Evolutionary conservation across 2,888 invertebrate genomes (phyloP), one percentile per base, ranked within the genome.

Genomic region (Lasiommata megera): DNA sequence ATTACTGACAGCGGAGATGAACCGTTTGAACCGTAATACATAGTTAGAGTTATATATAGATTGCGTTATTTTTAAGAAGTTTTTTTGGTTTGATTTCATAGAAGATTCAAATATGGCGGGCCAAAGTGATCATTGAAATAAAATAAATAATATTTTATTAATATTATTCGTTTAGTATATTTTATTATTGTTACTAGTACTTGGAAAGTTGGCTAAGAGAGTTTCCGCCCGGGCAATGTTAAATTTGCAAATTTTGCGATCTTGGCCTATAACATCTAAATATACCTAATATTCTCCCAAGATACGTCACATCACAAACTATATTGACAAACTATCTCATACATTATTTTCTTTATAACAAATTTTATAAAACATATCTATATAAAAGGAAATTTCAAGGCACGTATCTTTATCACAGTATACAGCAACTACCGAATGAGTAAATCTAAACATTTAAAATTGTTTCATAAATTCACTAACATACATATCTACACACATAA

Each of bases 401-500:
- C 88, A 88, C 88, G 69, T 76, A 68, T 76, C 70, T 74, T 78
- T 88, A 88, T 88, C 88, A 88, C 88, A 88, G 88, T 79, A 81
- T 71, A 79, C 67, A 84, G 73, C 76, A 83, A 72, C 77, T 77
- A 80, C 73, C 63, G 67, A 57, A 66, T 37, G 40, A 61, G 54
- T 63, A 63, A 34, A 14, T 54, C 40, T 38, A 43, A 58, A 59
- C 55, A 55, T 55, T 44, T 46, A 41, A 59, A 18, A 60, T 17
- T 34, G n/a, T 52, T 34, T 46, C n/a, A 41, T 31, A 23, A 48
- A 46, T 38, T 14, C 61, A 55, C 31, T 34, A 43, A 52, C 52
- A 54, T 51, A 51, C n/a, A n/a, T n/a, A n/a, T n/a, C n/a, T n/a
- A n/a, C 57, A 59, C 56, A 54, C 50, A 55, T 41, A 28, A 37